Evolutionary conservation across 2,113 vertebrate species (phyloP).

Genomic region (Rhipidura dahli): DNA sequence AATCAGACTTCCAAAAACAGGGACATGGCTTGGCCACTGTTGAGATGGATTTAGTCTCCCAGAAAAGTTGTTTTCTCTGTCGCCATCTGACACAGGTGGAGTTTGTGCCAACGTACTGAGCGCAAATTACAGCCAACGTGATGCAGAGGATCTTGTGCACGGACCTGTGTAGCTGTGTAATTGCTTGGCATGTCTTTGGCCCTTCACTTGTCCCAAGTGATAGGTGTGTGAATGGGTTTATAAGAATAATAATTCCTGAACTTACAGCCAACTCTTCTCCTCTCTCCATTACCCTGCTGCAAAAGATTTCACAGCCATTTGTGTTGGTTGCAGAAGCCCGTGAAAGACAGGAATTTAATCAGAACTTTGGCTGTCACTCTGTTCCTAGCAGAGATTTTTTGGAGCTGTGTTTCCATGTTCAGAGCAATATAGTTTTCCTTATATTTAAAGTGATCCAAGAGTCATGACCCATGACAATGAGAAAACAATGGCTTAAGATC

Average conservation of each 20-base stretch:
- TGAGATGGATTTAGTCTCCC: constrained; percentile 50
- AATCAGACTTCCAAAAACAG: neutral
- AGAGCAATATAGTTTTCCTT: neutral
- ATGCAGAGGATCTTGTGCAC: constrained; percentile 58
- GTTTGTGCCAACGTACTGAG: constrained; percentile 30
- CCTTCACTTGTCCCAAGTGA: constrained; percentile 69
- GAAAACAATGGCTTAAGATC: neutral
- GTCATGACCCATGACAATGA: neutral
- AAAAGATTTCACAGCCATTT: constrained; percentile 61
- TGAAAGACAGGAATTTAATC: constrained; percentile 58
- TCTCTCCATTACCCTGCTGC: constrained; percentile 42
- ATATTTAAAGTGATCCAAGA: neutral
- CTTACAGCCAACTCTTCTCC: constrained; percentile 59
- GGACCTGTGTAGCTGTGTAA: constrained; percentile 66
- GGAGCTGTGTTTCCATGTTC: neutral
- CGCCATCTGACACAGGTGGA: constrained; percentile 66
- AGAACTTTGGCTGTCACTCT: constrained; percentile 32
- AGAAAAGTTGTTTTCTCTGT: constrained; percentile 61
- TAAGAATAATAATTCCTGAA: constrained; percentile 69
- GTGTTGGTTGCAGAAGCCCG: constrained; percentile 1
- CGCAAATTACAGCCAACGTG: constrained; percentile 56
- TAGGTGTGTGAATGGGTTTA: constrained; percentile 70
- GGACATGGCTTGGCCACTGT: constrained; percentile 21
- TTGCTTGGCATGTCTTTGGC: constrained; percentile 69
- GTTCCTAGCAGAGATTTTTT: neutral